Percentiles rank a stretch among this genome's conserved stretches.
Conservation (phyloP, 2,113 vertebrate species). For the Heloderma charlesbogerti region DNA sequence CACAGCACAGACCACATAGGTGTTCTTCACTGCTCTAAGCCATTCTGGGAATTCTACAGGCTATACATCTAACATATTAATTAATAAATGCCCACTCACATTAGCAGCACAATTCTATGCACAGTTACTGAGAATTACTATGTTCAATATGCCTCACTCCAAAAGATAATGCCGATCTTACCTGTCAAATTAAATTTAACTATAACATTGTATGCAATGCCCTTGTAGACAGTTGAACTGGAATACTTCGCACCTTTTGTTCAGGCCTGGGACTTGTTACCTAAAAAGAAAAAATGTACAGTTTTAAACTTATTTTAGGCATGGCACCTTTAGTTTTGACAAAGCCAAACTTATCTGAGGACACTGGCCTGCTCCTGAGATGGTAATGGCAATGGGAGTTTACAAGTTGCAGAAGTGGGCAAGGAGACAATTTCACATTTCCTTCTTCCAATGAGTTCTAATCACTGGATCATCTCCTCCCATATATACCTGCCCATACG, state of each 20-base stretch:
- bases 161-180: neutral
- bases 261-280: conserved; percentile 46
- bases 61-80: no score
- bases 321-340: conserved; percentile 34
- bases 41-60: no score
- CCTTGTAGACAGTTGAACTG: conserved; percentile 19
- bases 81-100: no score
- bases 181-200: neutral
- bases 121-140: no score
- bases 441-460: neutral
- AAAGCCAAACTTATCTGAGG: conserved; percentile 41
- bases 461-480: no score
- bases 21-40: no score
- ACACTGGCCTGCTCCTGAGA: neutral
- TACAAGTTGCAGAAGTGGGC: neutral
- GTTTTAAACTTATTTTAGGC: conserved; percentile 2
- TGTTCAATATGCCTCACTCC: neutral
- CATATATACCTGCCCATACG: no score
- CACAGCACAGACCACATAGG: no score
- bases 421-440: neutral
- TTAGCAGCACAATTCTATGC: no score
- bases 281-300: conserved; percentile 35
- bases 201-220: conserved; percentile 31
- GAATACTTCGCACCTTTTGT: conserved; percentile 43
- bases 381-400: neutral